A percentile compares a stretch with the other conserved stretches of the same genome.
Evolutionary conservation across 2,797 vertebrate genomes (phyloP).

Genomic region (Sebastiscus albofasciatus): DNA sequence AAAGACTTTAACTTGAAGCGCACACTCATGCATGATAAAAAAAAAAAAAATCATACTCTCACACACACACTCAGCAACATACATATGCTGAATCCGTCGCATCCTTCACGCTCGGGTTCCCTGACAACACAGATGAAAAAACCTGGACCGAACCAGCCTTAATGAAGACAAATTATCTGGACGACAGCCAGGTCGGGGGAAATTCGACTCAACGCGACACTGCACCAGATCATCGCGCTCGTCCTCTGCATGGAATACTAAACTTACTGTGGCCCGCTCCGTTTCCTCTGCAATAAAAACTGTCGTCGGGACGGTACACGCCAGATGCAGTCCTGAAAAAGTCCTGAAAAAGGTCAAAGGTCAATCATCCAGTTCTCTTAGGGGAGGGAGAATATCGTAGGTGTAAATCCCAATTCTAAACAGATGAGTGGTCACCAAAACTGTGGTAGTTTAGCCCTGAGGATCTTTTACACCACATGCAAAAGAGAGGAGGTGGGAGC

Average conservation of each 20-base stretch:
- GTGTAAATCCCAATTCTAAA: constrained; percentile 23
- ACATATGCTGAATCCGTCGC: constrained; percentile 27
- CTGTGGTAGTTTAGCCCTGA: not conserved
- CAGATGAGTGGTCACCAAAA: not conserved
- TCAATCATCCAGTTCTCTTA: not conserved
- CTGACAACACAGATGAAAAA: constrained; percentile 53
- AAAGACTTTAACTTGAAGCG: not conserved
- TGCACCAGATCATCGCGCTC: constrained; percentile 7
- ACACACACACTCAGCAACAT: not conserved
- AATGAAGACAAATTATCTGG: constrained; percentile 71
- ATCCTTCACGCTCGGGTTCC: constrained; percentile 65
- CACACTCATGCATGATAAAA: not conserved
- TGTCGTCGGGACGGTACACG: not conserved
- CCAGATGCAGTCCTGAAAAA: not conserved
- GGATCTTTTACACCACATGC: not conserved
- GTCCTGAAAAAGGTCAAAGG: constrained; percentile 1
- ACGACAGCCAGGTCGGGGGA: constrained; percentile 40
- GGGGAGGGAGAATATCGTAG: not conserved
- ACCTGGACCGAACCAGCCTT: constrained; percentile 26
- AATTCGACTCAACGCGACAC: constrained; percentile 16
- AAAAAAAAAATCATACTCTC: not conserved
- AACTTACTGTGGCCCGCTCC: constrained; percentile 41
- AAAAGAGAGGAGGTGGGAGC: constrained; percentile 27
- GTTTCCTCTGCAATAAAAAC: constrained; percentile 29
- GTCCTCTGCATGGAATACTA: constrained; percentile 14